Conservation (phyloP, 1,140 invertebrate species). For the Pogonognathellus flavescens region DNA sequence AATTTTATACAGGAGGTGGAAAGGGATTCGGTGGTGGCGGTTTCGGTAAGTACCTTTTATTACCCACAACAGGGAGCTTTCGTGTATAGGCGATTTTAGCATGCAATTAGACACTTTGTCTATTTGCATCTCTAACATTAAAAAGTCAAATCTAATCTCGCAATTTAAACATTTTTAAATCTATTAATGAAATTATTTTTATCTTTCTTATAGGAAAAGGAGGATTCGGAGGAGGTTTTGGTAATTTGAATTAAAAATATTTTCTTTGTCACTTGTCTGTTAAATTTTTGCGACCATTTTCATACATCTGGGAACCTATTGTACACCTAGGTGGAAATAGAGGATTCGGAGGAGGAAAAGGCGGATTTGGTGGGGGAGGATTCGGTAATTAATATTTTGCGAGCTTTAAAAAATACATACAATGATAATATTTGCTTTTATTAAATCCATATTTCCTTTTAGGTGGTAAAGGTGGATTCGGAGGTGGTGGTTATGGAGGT, state of each 20-base stretch:
- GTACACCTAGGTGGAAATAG: neutral
- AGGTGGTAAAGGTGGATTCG: slow-evolving; percentile 7
- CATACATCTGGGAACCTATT: neutral
- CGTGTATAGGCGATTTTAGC: too few relatives aligned
- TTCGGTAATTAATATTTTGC: neutral
- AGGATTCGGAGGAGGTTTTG: slow-evolving; percentile 10
- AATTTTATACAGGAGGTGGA: neutral
- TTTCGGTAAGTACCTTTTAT: neutral
- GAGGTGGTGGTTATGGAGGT: slow-evolving; percentile 35
- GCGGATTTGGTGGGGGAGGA: slow-evolving; percentile 31
- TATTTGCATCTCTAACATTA: too few relatives aligned
- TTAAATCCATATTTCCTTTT: neutral
- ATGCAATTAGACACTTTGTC: too few relatives aligned
- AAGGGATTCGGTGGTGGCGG: slow-evolving; percentile 9
- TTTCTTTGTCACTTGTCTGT: neutral
- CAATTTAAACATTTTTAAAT: neutral
- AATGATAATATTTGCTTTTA: too few relatives aligned
- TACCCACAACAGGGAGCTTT: too few relatives aligned
- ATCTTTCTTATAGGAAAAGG: neutral
- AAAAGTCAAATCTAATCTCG: too few relatives aligned
- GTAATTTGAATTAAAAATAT: neutral
- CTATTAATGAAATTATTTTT: slow-evolving; percentile 2
- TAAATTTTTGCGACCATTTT: neutral
- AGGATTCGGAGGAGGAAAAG: slow-evolving; percentile 19
- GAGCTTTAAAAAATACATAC: neutral